Conservation (phyloP, 2,113 vertebrate species). For the Strix uralensis region DNA sequence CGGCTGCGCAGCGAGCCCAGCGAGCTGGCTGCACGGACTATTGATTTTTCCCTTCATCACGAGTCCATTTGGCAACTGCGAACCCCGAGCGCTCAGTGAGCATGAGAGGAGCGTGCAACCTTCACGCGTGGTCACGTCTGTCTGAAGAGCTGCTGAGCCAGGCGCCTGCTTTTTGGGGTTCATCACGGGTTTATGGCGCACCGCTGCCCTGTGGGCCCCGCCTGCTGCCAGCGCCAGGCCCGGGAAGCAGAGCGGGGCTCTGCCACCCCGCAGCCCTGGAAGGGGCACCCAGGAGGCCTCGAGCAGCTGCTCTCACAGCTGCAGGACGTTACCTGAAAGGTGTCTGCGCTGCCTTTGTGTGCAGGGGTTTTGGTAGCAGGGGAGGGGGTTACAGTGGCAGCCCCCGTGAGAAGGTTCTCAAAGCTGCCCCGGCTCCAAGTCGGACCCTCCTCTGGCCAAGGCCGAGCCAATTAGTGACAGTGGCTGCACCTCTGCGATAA, state of each 20-base stretch:
- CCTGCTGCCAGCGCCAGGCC: neutral
- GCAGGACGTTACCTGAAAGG: no score
- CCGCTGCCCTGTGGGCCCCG: rapidly evolving
- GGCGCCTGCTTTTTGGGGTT: neutral
- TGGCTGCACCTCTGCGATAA: no score
- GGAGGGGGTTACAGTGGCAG: no score
- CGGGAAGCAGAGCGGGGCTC: neutral
- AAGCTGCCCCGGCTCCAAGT: no score
- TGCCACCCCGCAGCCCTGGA: neutral
- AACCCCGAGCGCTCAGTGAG: neutral
- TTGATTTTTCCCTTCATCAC: neutral
- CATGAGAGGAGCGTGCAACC: neutral
- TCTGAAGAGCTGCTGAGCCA: rapidly evolving
- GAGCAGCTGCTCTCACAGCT: rapidly evolving
- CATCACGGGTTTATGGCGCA: rapidly evolving
- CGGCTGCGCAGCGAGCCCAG: rapidly evolving
- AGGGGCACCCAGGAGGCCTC: neutral
- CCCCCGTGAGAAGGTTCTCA: no score
- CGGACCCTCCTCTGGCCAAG: no score
- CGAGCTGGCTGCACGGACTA: rapidly evolving
- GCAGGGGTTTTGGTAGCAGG: no score
- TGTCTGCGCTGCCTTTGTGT: no score
- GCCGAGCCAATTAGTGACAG: no score
- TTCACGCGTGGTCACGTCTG: rapidly evolving
- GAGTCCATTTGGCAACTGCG: neutral